These are phyloP conservation scores for Lichenostomus cassidix DNA, from an alignment of 2,113 vertebrate genomes.

Conservation along the genomic window DNA sequence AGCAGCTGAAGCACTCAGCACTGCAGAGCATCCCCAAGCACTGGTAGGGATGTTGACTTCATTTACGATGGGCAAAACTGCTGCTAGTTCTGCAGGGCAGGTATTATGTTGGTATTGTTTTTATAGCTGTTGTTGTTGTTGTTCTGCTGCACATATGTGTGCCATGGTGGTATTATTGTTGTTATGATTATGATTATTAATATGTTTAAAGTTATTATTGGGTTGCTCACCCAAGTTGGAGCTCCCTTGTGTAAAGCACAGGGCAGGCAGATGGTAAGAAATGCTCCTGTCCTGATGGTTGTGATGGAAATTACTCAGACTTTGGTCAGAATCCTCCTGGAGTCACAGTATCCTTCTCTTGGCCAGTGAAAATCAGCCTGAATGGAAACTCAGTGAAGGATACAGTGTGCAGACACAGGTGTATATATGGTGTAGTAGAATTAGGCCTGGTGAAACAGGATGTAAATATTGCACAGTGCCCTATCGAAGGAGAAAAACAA, in stretches of 20 bases:
- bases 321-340: neutral
- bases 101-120: neutral
- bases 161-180: neutral
- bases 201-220: neutral
- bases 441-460: neutral
- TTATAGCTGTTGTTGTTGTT: neutral
- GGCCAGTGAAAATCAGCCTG: neutral
- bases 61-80: neutral
- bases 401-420: neutral
- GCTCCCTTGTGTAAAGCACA: neutral
- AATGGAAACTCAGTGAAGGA: neutral
- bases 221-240: neutral
- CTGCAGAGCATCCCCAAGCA: neutral
- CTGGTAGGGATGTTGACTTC: neutral
- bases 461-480: neutral
- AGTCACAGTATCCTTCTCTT: neutral
- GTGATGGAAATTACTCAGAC: neutral
- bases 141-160: neutral
- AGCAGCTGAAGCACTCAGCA: neutral
- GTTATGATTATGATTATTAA: neutral
- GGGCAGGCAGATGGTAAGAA: neutral
- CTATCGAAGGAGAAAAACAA: neutral
- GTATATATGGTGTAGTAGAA: neutral
- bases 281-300: neutral
- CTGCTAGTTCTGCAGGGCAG: neutral